Conservation (phyloP, 2,888 invertebrate species). For the Ferdinandea cuprea region DNA sequence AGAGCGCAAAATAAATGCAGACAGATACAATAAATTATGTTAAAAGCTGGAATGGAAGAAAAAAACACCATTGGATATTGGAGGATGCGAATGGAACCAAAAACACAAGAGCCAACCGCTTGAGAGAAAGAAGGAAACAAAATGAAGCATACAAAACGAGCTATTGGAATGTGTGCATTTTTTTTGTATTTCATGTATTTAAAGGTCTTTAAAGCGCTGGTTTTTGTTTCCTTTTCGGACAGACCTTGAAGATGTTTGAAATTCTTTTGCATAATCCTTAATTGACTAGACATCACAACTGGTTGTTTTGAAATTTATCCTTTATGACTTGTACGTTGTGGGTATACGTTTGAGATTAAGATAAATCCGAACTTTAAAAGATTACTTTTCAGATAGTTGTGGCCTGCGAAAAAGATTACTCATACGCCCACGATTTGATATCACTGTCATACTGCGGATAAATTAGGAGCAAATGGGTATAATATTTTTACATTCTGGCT, state of each 20-base stretch:
- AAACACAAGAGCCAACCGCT: neutral
- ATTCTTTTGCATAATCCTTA: conserved; percentile 56
- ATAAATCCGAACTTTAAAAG: conserved; percentile 12
- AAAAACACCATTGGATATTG: conserved; percentile 3
- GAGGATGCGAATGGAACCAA: conserved; percentile 20
- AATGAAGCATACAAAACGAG: conserved; percentile 24
- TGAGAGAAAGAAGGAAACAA: neutral
- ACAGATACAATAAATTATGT: conserved; percentile 44
- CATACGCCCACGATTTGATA: conserved; percentile 43
- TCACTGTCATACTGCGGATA: no score
- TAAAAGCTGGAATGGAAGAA: neutral
- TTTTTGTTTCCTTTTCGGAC: conserved; percentile 1
- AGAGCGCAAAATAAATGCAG: conserved; percentile 25
- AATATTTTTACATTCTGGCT: no score
- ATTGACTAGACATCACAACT: conserved; percentile 38
- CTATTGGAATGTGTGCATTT: conserved; percentile 35
- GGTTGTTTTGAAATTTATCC: conserved; percentile 25
- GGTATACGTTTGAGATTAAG: neutral
- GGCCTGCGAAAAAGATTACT: conserved; percentile 20
- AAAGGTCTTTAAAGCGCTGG: conserved; percentile 19
- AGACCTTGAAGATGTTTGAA: conserved; percentile 55
- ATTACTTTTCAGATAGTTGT: neutral
- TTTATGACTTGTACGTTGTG: neutral
- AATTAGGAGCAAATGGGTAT: no score
- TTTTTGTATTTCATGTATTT: conserved; percentile 24